Evolutionary conservation across 2,113 vertebrate genomes (phyloP), one percentile per base, ranked within the genome.

Genomic region (Vimba vimba): DNA sequence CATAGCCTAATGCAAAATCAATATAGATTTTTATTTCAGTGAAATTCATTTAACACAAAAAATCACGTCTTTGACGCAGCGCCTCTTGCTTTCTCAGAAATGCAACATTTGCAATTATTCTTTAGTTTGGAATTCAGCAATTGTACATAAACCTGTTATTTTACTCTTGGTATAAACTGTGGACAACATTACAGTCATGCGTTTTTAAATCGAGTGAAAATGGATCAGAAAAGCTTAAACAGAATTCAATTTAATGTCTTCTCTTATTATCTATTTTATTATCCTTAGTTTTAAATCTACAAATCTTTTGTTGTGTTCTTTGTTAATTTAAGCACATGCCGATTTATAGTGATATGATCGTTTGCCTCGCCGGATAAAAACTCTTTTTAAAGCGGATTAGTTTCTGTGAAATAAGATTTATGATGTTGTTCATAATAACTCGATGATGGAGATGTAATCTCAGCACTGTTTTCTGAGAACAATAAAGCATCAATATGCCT

Each of bases 401-500:
- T 94, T 93, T 94, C 93, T 91, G 92, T 93, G 94, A 94, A 94
- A 94, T 85, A 82, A 93, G 95, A 96, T 96, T 94, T 94, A 94
- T 95, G 93, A 91, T 86, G 95, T 93, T 93, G 92, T 91, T 93
- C 94, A 95, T 95, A 95, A 93, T 89, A 89, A 94, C 94, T 94
- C 93, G 92, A 91, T 87, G 92, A 91, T 88, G 88, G 91, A 93
- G 90, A 85, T 25, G 47, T 68, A 33, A 68, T 79, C 27, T 30
- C 15, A 78, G 39, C 55, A 64, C 76, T 59, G n/a, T 45, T 43
- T 57, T 94, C 93, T 94, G 93, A 94, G 94, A 93, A 86, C 93
- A 93, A 66, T 90, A 92, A 92, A 94, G 92, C 33, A 33, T 30
- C 45, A 23, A 9, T 27, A 50, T 11, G 74, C 33, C 66, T 71